Conservation (phyloP, 2,797 vertebrate genomes). For the Aythya fuligula region DNA sequence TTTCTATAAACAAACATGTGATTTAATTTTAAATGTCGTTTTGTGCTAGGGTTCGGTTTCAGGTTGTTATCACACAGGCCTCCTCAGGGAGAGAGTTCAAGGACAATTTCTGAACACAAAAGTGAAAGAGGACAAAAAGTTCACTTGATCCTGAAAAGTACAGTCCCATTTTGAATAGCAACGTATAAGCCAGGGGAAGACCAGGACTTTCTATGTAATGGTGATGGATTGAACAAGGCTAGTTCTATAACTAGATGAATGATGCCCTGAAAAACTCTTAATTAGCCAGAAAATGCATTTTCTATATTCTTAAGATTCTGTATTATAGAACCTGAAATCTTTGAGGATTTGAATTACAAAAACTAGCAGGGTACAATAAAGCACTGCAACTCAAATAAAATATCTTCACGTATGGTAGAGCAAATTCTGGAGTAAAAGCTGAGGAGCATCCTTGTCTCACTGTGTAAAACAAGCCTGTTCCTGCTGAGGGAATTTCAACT, state of each 20-base stretch:
- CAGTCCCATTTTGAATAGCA: not conserved
- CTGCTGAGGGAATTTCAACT: not conserved
- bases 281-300: not conserved
- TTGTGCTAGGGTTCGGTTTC: conserved; percentile 1
- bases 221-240: not conserved
- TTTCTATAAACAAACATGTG: conserved; percentile 18
- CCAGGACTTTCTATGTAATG: not conserved
- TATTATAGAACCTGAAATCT: not conserved
- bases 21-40: conserved; percentile 48
- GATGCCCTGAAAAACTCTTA: not conserved
- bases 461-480: not conserved
- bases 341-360: not conserved
- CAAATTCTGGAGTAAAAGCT: not conserved
- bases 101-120: not conserved
- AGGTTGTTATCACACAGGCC: not conserved
- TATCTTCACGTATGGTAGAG: not conserved
- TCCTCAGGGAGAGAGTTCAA: not conserved
- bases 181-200: not conserved
- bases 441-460: not conserved
- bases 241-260: not conserved
- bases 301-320: not conserved
- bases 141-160: not conserved
- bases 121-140: not conserved
- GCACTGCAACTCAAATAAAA: not conserved
- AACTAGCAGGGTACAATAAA: not conserved